Conservation (phyloP, 2,888 invertebrate species). For the Nemotelus pantherinus region DNA sequence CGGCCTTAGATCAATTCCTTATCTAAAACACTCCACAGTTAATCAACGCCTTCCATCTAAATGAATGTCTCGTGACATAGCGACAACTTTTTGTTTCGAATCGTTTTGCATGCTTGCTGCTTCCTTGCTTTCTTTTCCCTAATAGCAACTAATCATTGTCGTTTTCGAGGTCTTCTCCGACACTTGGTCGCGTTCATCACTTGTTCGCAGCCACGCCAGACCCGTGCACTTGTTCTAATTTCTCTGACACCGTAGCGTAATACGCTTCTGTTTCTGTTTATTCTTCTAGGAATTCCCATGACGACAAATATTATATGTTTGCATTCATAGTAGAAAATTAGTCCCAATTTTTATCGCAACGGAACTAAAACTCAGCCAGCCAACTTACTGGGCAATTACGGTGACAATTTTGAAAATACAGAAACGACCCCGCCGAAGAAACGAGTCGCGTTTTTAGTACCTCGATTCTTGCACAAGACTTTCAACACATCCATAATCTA, state of each 20-base stretch:
- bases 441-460: too few species aligned
- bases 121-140: background rate
- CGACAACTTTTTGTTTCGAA: background rate
- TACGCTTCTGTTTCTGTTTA: background rate
- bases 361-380: constrained; percentile 15
- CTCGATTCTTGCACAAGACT: background rate
- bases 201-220: background rate
- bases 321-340: constrained; percentile 19
- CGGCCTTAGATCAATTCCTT: background rate
- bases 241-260: too few species aligned
- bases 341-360: constrained; percentile 19
- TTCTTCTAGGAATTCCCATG: background rate
- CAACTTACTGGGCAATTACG: constrained; percentile 18
- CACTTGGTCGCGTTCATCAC: background rate
- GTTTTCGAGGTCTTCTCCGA: constrained; percentile 9
- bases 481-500: background rate
- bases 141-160: constrained; percentile 25
- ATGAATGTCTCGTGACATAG: constrained; percentile 32
- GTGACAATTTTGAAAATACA: constrained; percentile 21
- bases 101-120: background rate
- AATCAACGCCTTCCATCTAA: constrained; percentile 20
- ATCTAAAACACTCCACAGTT: constrained; percentile 19
- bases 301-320: background rate
- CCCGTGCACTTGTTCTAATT: background rate
- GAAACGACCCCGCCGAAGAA: too few species aligned